A percentile compares a stretch with the other conserved stretches of the same genome.
phyloP scores from a whole-genome alignment of 1,140 invertebrate species.

The Epicauta chinensis region DNA sequence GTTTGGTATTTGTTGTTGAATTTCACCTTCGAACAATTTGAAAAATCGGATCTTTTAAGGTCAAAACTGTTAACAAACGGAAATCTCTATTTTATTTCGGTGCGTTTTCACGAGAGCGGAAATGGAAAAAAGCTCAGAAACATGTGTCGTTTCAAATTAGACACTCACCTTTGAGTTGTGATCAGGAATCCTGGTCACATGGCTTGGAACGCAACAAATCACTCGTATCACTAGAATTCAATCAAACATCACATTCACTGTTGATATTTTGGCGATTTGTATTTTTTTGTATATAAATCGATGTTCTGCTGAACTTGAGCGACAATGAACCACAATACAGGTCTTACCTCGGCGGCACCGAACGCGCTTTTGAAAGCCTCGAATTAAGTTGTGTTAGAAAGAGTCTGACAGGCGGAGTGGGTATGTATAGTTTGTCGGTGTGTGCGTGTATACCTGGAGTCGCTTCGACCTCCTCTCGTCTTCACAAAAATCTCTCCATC shows the following conservation, averaged over 20 bases:
- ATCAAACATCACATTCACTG: too few species aligned
- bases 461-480: background rate
- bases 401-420: conserved; percentile 24
- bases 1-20: too few species aligned
- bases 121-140: background rate
- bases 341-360: conserved; percentile 13
- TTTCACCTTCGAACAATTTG: too few species aligned
- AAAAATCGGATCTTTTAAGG: too few species aligned
- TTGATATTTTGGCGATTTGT: background rate
- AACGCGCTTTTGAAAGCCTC: conserved; percentile 17
- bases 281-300: too few species aligned
- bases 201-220: background rate
- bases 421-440: too few species aligned
- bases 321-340: conserved; percentile 1
- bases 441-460: conserved; percentile 19
- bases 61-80: too few species aligned
- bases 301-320: too few species aligned
- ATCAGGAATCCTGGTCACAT: conserved; percentile 8
- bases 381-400: conserved; percentile 25
- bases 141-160: conserved; percentile 12
- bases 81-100: too few species aligned
- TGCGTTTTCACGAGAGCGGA: too few species aligned
- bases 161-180: conserved; percentile 12
- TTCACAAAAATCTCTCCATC: background rate
- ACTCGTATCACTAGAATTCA: background rate